These are phyloP conservation scores for Champsocephalus esox DNA, from an alignment of 2,797 vertebrate species.

Conservation along the genomic window DNA sequence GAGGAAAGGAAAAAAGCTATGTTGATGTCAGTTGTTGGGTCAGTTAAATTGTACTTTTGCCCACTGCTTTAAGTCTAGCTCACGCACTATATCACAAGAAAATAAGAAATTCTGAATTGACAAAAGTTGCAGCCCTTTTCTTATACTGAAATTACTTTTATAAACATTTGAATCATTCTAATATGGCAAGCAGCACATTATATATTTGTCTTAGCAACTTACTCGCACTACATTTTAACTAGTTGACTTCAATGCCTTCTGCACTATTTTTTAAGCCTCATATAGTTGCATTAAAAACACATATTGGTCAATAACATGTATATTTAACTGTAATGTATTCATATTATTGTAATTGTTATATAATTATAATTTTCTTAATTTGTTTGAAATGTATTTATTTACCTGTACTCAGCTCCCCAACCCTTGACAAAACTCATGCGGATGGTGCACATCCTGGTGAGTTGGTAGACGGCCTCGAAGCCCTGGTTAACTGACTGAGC, in stretches of 20 bases:
- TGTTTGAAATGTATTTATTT: slow-evolving; percentile 6
- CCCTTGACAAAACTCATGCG: slow-evolving; percentile 99
- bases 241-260: not conserved
- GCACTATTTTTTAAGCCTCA: not conserved
- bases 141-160: not conserved
- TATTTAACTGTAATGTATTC: not conserved
- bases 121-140: not conserved
- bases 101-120: not conserved
- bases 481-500: slow-evolving; percentile 98
- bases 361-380: not conserved
- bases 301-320: not conserved
- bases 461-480: slow-evolving; percentile 97
- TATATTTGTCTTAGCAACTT: not conserved
- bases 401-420: slow-evolving; percentile 99
- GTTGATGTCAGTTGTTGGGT: slow-evolving; percentile 2
- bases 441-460: slow-evolving; percentile 98
- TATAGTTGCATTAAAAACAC: not conserved
- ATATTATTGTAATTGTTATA: not conserved
- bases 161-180: not conserved
- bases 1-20: not conserved
- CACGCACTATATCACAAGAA: too few relatives aligned
- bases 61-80: not conserved
- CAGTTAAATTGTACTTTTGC: slow-evolving; percentile 2
- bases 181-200: not conserved
- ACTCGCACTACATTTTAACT: not conserved